Conservation (phyloP, 2,113 vertebrate species). For the Crotalus helleri region DNA sequence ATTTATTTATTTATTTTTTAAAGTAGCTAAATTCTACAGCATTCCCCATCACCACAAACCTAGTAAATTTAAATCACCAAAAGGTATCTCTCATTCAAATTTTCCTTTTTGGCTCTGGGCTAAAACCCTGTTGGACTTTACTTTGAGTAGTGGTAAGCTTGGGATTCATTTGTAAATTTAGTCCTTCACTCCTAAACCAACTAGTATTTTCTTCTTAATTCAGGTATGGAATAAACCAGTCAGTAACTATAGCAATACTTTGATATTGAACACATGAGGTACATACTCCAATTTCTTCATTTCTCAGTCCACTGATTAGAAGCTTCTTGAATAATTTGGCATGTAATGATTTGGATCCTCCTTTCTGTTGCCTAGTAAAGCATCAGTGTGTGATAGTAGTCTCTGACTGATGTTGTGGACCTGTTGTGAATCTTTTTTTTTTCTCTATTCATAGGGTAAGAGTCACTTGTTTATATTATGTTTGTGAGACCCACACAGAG, state of each 20-base stretch:
- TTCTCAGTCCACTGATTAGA: background rate
- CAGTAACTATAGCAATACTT: background rate
- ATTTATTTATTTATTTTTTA: background rate
- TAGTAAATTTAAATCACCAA: background rate
- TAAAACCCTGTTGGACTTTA: background rate
- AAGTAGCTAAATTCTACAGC: background rate
- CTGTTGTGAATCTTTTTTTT: background rate
- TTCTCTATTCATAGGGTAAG: background rate
- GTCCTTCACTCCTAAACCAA: no score
- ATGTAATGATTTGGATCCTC: background rate
- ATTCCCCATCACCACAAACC: background rate
- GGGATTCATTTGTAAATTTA: background rate
- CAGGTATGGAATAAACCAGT: background rate
- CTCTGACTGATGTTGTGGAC: background rate
- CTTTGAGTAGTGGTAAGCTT: background rate
- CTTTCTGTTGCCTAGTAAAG: background rate
- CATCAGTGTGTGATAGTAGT: background rate
- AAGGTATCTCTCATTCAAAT: background rate
- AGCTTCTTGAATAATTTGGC: background rate
- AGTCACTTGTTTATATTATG: constrained; percentile 1
- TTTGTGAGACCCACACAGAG: background rate
- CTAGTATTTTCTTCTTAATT: background rate
- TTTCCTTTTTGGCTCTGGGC: background rate
- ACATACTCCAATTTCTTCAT: background rate
- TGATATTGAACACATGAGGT: background rate